A percentile compares a stretch with the other conserved stretches of the same genome.
Conservation (phyloP, 1,140 invertebrate genomes). For the Harlomillsia oculata region DNA sequence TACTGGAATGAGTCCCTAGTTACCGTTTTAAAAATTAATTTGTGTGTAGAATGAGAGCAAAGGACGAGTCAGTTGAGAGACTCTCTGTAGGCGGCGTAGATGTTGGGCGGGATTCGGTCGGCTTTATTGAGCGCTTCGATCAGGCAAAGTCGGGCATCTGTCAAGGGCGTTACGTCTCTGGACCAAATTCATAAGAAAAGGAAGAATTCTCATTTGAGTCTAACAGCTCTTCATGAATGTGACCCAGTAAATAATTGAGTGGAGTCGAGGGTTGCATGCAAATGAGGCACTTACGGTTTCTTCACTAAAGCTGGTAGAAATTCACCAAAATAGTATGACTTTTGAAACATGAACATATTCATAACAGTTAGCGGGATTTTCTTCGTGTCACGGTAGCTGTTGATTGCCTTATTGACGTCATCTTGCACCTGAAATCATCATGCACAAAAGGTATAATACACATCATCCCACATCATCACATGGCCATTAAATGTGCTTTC, state of each 20-base stretch:
- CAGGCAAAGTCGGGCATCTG: slow-evolving; percentile 21
- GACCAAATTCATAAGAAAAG: slow-evolving; percentile 2
- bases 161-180: slow-evolving; percentile 1
- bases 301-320: slow-evolving; percentile 28
- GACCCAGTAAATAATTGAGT: too few relatives aligned
- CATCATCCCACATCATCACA: too few relatives aligned
- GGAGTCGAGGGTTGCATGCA: too few relatives aligned
- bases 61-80: too few relatives aligned
- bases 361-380: slow-evolving; percentile 20
- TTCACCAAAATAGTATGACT: slow-evolving; percentile 16
- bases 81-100: slow-evolving; percentile 29
- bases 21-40: too few relatives aligned
- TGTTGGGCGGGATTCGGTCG: slow-evolving; percentile 21
- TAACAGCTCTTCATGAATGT: too few relatives aligned
- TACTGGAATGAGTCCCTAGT: too few relatives aligned
- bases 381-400: slow-evolving; percentile 13
- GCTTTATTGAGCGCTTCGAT: slow-evolving; percentile 29
- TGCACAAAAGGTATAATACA: too few relatives aligned
- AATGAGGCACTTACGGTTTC: slow-evolving; percentile 28
- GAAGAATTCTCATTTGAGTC: not conserved
- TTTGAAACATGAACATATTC: slow-evolving; percentile 28
- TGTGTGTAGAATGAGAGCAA: too few relatives aligned
- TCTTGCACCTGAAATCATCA: slow-evolving; percentile 26
- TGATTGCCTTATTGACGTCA: slow-evolving; percentile 28
- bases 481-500: too few relatives aligned